Percentiles rank a stretch among this genome's conserved stretches.
These are phyloP conservation scores for Nyctereutes procyonoides DNA, from an alignment of 2,113 vertebrate species.

Conservation along the genomic window DNA sequence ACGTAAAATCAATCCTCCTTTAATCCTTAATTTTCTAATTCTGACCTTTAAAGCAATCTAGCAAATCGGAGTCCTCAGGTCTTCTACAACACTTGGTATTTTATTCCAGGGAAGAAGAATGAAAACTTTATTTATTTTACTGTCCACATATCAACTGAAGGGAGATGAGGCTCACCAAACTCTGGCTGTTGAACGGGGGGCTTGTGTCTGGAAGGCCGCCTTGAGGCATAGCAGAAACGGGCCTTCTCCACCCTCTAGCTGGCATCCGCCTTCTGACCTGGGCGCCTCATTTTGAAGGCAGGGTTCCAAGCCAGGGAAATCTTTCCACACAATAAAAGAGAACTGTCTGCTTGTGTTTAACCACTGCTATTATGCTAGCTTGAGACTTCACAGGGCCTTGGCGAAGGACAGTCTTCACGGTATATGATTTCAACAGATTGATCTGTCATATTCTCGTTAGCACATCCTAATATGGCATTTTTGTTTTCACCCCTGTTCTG, in stretches of 20 bases:
- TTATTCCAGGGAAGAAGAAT: constrained; percentile 57
- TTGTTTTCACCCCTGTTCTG: not conserved
- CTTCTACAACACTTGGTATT: not conserved
- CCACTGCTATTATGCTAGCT: not conserved
- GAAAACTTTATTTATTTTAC: constrained; percentile 37
- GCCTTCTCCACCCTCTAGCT: too few relatives aligned
- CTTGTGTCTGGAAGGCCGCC: constrained; percentile 3
- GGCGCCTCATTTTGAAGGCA: constrained; percentile 19
- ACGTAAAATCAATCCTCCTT: not conserved
- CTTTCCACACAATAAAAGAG: not conserved
- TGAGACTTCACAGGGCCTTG: not conserved
- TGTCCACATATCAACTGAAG: not conserved
- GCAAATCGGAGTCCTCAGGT: not conserved
- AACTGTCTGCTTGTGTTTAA: not conserved
- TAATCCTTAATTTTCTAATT: constrained; percentile 31
- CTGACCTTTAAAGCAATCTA: constrained; percentile 53
- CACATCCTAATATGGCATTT: not conserved
- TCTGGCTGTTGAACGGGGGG: constrained; percentile 23
- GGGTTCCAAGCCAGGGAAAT: not conserved
- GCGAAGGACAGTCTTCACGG: not conserved
- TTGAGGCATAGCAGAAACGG: not conserved
- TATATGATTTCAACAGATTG: not conserved
- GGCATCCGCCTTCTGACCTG: not conserved
- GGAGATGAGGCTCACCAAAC: not conserved
- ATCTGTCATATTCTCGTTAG: not conserved